These are phyloP conservation scores for Mormoops blainvillei DNA, from an alignment of 2,113 vertebrate species.

Conservation along the genomic window DNA sequence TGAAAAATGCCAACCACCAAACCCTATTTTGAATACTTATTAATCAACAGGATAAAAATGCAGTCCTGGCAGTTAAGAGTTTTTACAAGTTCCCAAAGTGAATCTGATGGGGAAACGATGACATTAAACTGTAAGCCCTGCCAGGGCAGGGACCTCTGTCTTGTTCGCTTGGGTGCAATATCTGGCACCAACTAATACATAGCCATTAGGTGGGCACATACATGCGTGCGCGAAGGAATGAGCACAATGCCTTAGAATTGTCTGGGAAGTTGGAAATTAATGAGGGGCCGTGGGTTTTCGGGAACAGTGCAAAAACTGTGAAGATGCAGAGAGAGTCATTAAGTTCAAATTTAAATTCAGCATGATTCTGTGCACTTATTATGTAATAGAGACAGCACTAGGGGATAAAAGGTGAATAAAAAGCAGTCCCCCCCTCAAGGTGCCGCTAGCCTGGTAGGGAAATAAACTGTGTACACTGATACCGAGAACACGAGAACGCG, in stretches of 20 bases:
- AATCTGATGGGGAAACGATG: neutral
- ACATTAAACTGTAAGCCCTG: neutral
- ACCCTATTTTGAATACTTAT: neutral
- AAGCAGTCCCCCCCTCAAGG: neutral
- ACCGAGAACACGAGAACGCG: fast-evolving
- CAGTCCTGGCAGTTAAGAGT: neutral
- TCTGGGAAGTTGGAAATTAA: neutral
- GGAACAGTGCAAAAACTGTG: neutral
- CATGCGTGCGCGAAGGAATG: neutral
- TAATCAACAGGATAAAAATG: neutral
- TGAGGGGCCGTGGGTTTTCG: neutral
- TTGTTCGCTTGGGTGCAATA: neutral
- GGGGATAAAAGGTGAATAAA: neutral
- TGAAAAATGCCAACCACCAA: neutral
- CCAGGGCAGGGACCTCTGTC: neutral
- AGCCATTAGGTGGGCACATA: neutral
- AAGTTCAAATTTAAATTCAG: neutral
- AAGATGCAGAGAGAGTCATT: neutral
- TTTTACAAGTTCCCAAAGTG: neutral
- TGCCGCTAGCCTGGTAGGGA: fast-evolving
- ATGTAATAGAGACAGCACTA: neutral
- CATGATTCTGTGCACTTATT: neutral
- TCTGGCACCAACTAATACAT: neutral
- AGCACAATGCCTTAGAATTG: neutral
- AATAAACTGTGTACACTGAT: neutral